Percentiles rank a stretch among this genome's conserved stretches.
phyloP scores from a whole-genome alignment of 2,113 vertebrate genomes.

The Eptesicus fuscus region DNA sequence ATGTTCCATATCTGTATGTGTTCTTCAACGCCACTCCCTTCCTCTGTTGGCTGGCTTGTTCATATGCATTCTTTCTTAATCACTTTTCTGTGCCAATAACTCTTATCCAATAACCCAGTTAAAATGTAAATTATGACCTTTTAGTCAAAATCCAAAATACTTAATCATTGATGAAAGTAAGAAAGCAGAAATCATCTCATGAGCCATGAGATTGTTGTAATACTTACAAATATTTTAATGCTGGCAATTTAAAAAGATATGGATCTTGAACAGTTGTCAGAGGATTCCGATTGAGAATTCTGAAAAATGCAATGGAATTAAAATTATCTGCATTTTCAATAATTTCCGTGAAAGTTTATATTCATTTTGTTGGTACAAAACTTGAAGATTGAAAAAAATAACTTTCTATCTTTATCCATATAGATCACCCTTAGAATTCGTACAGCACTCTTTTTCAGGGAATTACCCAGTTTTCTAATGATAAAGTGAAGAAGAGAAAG shows the following conservation, averaged over 20 bases:
- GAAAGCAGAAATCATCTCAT: background rate
- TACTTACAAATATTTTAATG: slow-evolving; percentile 76
- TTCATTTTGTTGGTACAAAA: background rate
- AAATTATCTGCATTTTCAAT: slow-evolving; percentile 17
- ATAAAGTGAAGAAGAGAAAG: background rate
- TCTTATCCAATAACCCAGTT: background rate
- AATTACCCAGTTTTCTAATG: background rate
- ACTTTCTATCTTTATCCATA: background rate
- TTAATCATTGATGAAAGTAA: background rate
- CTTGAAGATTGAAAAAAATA: background rate
- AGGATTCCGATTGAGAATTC: slow-evolving; percentile 76
- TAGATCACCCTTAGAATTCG: background rate
- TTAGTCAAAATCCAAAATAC: background rate
- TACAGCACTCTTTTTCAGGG: background rate
- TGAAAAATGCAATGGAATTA: slow-evolving; percentile 63
- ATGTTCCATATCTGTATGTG: background rate
- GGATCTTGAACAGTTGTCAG: slow-evolving; percentile 65
- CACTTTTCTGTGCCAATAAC: background rate
- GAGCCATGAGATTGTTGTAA: background rate
- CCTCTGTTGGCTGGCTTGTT: background rate
- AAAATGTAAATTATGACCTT: slow-evolving; percentile 26
- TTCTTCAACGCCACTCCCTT: background rate
- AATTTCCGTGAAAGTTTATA: background rate
- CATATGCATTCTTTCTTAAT: background rate
- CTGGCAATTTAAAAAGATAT: slow-evolving; percentile 68